phyloP scores from a whole-genome alignment of 2,113 vertebrate genomes.

The Prietella phreatophila region DNA sequence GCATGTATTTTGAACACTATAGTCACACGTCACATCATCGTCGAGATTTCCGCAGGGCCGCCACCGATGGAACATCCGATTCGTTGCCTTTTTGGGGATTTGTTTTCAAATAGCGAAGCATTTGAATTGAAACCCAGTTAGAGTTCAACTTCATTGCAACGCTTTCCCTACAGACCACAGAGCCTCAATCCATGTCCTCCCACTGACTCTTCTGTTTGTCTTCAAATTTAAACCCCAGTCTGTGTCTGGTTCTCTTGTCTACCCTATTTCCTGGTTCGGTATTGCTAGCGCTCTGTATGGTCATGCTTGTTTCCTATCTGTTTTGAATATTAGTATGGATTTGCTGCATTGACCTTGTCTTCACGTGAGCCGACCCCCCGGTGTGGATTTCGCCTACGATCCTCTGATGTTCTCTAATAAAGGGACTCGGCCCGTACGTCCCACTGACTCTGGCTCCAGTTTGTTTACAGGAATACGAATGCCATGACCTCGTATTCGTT shows the following conservation, averaged over 20 bases:
- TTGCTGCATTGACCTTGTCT: constrained; percentile 15
- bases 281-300: neutral
- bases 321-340: constrained; percentile 3
- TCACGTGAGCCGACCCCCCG: neutral
- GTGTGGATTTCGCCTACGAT: constrained; percentile 11
- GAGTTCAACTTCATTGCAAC: neutral
- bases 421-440: neutral
- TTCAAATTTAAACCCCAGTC: neutral
- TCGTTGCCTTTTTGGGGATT: neutral
- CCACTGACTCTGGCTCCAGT: neutral
- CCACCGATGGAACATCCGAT: neutral
- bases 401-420: constrained; percentile 13
- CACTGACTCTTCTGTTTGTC: neutral
- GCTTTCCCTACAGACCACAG: neutral
- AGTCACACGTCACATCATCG: neutral
- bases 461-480: neutral
- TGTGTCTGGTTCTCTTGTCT: neutral
- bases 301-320: neutral
- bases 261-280: neutral
- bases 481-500: neutral
- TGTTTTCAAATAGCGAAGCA: too few relatives aligned
- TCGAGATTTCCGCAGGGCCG: neutral
- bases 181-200: neutral
- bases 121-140: neutral
- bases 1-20: neutral